A percentile compares a stretch with the other conserved stretches of the same genome.
phyloP scores from a whole-genome alignment of 2,113 vertebrate species.

The Elaphurus davidianus region DNA sequence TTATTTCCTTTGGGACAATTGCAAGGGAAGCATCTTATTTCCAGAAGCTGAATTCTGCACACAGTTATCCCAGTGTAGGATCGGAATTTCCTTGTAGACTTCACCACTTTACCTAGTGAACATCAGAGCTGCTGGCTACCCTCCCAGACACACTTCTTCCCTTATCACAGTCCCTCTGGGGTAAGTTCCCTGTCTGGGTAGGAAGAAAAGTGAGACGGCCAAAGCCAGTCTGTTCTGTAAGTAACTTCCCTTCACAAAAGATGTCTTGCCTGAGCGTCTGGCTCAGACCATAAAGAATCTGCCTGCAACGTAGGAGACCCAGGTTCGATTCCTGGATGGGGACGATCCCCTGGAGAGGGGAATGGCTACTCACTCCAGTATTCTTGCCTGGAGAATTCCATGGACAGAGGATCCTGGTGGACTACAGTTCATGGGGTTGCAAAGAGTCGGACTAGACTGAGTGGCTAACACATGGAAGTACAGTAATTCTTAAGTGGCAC shows the following conservation, averaged over 20 bases:
- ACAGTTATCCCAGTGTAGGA: neutral
- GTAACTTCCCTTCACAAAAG: neutral
- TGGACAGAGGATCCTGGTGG: neutral
- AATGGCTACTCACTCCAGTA: neutral
- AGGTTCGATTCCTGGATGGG: neutral
- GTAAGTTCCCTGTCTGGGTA: neutral
- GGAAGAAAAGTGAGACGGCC: neutral
- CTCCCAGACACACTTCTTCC: neutral
- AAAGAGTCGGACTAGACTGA: neutral
- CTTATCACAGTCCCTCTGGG: neutral
- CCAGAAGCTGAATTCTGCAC: neutral
- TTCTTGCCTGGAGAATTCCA: neutral
- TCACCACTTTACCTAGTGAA: neutral
- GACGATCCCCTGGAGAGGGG: neutral
- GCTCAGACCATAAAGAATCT: neutral
- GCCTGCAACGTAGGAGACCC: neutral
- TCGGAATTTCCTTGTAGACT: neutral
- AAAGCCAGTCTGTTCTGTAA: neutral
- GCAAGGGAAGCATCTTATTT: neutral
- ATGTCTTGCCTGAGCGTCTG: neutral
- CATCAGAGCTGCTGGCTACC: neutral
- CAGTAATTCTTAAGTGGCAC: conserved; percentile 15
- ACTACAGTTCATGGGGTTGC: neutral
- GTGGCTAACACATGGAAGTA: neutral
- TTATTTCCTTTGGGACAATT: neutral